Evolutionary conservation across 92 coral and sea anemone genomes (phyloP), one percentile per base, ranked within the genome.

Genomic region (Muricea muricata): DNA sequence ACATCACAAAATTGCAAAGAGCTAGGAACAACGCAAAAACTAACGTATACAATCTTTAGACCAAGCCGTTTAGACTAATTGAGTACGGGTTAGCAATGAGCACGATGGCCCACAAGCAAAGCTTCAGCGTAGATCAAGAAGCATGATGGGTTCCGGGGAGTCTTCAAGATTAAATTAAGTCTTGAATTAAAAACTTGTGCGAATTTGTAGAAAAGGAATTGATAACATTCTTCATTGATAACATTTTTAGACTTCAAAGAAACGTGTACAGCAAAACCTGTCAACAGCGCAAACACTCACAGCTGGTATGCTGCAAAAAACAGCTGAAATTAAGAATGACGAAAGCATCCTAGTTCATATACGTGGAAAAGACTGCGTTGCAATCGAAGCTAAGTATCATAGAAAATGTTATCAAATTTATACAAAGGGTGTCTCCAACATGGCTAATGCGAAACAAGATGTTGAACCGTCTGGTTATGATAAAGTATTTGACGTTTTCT

Each of bases 291-390:
- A 61, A 31, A 61, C 70, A 9, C n/a, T 61, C n/a, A 61, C 70
- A 2, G 70, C 3, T 25, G 70, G 70, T 13, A 31, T 61, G 30
- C 32, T 15, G 33, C 31, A 61, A 1, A 24, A 12, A 4, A 32
- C 70, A 5, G 70, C 70, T 4, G 32, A 61, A 31, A 61, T 61
- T 12, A 61, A 4, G 14, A 61, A 61, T 31, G 30, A 13, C 70
- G 70, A 61, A 25, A 61, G 70, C n/a, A 12, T 24, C 13, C 70
- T 61, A n/a, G 30, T 61, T 28, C 70, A 61, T 31, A 61, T 61
- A 2, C 32, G 70, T 1, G 70, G 70, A 31, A 25, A 13, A 24
- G 70, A 61, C n/a, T 61, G 70, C 25, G 70, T 61, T 4, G 70
- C 70, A 8, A 61, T 61, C n/a, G 70, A 61, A 12, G 70, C 70